A percentile compares a stretch with the other conserved stretches of the same genome.
Conservation (phyloP, 2,797 vertebrate genomes). For the Anas bahamensis region DNA sequence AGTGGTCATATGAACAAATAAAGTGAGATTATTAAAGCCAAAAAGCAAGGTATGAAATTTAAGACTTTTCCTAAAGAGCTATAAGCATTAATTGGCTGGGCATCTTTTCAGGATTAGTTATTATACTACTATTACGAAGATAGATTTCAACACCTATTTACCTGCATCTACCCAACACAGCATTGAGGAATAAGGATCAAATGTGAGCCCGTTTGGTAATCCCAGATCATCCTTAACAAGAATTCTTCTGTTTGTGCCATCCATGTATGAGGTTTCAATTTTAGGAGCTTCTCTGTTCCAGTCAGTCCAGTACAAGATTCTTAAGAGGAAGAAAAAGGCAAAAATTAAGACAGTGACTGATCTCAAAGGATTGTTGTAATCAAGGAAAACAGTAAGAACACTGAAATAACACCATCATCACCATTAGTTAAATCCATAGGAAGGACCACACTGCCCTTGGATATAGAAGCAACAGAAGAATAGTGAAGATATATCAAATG, state of each 20-base stretch:
- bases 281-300: constrained; percentile 95
- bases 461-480: background rate
- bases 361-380: background rate
- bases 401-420: background rate
- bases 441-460: background rate
- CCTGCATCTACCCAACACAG: constrained; percentile 97
- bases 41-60: background rate
- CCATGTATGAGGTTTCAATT: constrained; percentile 94
- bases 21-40: background rate
- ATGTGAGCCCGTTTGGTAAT: constrained; percentile 91
- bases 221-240: constrained; percentile 89
- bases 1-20: background rate
- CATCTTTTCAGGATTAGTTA: background rate
- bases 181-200: constrained; percentile 86
- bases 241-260: constrained; percentile 89
- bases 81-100: background rate
- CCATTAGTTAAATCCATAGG: background rate
- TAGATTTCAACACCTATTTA: constrained; percentile 51
- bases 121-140: background rate
- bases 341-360: background rate
- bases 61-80: background rate
- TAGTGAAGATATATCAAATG: background rate
- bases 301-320: constrained; percentile 94
- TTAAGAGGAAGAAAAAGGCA: constrained; percentile 54
- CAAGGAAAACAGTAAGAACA: background rate